A percentile compares a stretch with the other conserved stretches of the same genome.
These are phyloP conservation scores for Furnarius figulus DNA, from an alignment of 2,113 vertebrate genomes.

Conservation along the genomic window DNA sequence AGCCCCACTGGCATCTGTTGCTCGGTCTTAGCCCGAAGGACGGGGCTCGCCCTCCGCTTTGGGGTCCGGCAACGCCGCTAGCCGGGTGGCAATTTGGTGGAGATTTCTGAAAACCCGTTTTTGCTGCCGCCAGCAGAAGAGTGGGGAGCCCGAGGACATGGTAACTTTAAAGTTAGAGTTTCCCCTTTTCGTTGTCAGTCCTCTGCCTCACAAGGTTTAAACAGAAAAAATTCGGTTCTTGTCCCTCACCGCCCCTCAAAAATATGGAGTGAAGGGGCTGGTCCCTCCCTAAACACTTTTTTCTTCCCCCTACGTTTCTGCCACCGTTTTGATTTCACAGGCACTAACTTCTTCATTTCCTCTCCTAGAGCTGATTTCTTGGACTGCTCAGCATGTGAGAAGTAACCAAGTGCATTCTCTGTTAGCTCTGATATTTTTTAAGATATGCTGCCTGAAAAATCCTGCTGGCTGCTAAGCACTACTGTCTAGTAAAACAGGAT, in stretches of 20 bases:
- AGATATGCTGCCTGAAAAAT: constrained; percentile 53
- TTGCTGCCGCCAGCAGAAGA: background rate
- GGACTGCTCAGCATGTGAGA: constrained; percentile 55
- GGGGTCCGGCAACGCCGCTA: background rate
- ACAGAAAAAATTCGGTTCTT: constrained; percentile 26
- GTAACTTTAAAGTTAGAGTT: constrained; percentile 23
- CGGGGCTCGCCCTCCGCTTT: background rate
- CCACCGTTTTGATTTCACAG: constrained; percentile 11
- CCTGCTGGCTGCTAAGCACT: constrained; percentile 43
- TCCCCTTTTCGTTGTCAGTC: constrained; percentile 12
- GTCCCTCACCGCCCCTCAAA: background rate
- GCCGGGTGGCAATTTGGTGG: background rate
- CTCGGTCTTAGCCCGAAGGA: background rate
- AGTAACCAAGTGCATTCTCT: constrained; percentile 12
- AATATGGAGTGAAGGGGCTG: background rate
- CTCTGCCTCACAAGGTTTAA: constrained; percentile 27
- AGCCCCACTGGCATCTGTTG: background rate
- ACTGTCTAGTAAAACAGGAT: constrained; percentile 12
- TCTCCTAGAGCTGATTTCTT: constrained; percentile 70
- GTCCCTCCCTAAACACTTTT: background rate
- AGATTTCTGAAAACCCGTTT: background rate
- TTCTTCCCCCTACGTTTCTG: background rate
- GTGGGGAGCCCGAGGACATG: background rate
- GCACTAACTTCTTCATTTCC: constrained; percentile 61
- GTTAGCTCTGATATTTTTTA: constrained; percentile 55